Conservation (phyloP, 2,797 vertebrate genomes). For the Enteromius paludinosus region DNA sequence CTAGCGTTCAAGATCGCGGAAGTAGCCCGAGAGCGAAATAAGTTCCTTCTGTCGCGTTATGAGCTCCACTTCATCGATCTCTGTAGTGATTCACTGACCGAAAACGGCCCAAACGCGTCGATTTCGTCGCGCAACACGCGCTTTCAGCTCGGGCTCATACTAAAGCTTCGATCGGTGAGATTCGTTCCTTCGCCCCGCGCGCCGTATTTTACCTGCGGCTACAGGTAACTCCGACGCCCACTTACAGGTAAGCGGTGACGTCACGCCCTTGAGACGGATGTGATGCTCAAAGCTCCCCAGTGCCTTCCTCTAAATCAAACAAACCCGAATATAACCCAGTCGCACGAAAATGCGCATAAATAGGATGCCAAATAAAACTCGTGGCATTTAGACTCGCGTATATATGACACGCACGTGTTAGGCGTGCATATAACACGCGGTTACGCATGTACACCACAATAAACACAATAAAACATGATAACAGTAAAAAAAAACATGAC, state of each 20-base stretch:
- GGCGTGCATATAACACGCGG: too few relatives aligned
- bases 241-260: conserved; percentile 77
- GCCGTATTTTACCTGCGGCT: conserved; percentile 76
- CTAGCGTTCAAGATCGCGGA: conserved; percentile 32
- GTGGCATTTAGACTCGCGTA: too few relatives aligned
- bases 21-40: conserved; percentile 15
- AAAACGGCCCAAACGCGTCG: background rate
- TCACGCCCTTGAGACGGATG: conserved; percentile 58
- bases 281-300: background rate
- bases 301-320: background rate
- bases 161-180: conserved; percentile 1
- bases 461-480: too few relatives aligned
- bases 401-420: too few relatives aligned
- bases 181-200: conserved; percentile 50
- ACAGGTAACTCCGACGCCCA: conserved; percentile 74
- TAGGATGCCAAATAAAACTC: too few relatives aligned
- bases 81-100: background rate
- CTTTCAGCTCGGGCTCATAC: background rate
- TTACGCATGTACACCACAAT: too few relatives aligned
- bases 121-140: conserved; percentile 22
- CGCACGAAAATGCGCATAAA: too few relatives aligned
- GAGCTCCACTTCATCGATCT: background rate
- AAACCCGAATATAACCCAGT: background rate
- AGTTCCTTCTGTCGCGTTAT: background rate
- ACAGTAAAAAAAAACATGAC: too few relatives aligned